Base-by-base conservation (phyloP, 2,113 vertebrate genomes). In the Caranx melampygus region DNA sequence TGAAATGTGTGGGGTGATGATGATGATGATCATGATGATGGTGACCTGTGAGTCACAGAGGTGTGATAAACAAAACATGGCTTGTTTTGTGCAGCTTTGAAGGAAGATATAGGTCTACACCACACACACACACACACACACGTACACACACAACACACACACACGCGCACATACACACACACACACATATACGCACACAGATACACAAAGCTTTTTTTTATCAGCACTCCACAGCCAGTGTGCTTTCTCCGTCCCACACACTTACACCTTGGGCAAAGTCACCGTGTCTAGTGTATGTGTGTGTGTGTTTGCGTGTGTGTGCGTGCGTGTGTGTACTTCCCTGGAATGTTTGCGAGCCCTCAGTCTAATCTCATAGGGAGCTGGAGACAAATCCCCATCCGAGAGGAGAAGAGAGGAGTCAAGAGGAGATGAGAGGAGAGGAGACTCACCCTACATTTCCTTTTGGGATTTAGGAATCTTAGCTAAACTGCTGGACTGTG, bases 191-290 rank as follows among this genome's bases (percentile, higher is more conserved):
- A 69, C 66, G 66, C 37, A 49, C 42, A 68, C n/a, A 52, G 45
- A 45, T 47, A 68, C 14, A 31, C 20, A 69, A 31, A 71, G 26
- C 26, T 26, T 26, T 26, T 26, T 26, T 26, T 26, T 26, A 26
- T 26, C 26, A 26, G 26, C 59, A 62, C 20, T 67, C 34, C 59
- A 26, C 85, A 85, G 85, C 54, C 78, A 15, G 44, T 37, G 18
- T 37, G 70, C 60, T 37, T 42, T 49, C 54, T 82, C 45, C 76
- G 55, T 26, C 26, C 26, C 26, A 26, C 26, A 26, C 26, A 26
- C 44, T 52, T 64, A 78, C 69, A 86, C 69, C 80, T 86, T 70
- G n/a, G 49, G 72, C 69, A 88, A 88, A 82, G 87, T 80, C 76
- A 81, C 45, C 62, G 59, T 55, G 35, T 72, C 9, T 26, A 3